Conservation (phyloP, 1,140 invertebrate species). For the Monomorium pharaonis region DNA sequence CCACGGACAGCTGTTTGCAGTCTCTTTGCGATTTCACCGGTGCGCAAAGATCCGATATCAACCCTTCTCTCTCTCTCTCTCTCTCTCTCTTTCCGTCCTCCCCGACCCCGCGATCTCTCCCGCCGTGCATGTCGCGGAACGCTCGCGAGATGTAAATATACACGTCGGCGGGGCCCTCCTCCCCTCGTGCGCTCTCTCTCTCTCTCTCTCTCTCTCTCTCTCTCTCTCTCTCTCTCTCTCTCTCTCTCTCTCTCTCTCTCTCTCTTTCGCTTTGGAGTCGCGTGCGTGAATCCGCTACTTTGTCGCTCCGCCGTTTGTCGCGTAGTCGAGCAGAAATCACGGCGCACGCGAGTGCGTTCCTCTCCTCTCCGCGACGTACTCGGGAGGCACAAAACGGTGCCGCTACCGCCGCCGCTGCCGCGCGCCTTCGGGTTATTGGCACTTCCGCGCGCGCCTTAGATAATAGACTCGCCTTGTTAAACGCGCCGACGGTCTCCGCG, state of each 20-base stretch:
- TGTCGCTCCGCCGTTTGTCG: background rate
- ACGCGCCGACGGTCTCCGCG: background rate
- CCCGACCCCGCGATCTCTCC: background rate
- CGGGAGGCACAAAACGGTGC: too few species aligned
- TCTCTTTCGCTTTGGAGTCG: background rate
- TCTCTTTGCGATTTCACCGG: slow-evolving; percentile 15
- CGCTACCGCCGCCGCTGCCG: background rate
- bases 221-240: too few species aligned
- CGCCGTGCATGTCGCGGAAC: background rate
- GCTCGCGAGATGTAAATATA: slow-evolving; percentile 38
- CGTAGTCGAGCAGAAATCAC: background rate
- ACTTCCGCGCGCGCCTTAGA: slow-evolving; percentile 18
- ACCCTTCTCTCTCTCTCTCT: background rate
- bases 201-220: background rate
- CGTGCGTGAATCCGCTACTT: slow-evolving; percentile 12
- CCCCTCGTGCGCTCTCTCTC: too few species aligned
- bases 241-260: background rate
- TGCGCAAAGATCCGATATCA: slow-evolving; percentile 14
- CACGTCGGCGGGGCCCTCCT: background rate
- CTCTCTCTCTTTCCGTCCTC: background rate
- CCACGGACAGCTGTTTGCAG: slow-evolving; percentile 55
- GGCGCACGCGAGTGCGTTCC: background rate
- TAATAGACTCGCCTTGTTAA: slow-evolving; percentile 37
- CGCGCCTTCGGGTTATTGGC: slow-evolving; percentile 24
- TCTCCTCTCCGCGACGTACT: too few species aligned